These are phyloP conservation scores for Pelochelys cantorii DNA, from an alignment of 2,797 vertebrate genomes.

Conservation along the genomic window DNA sequence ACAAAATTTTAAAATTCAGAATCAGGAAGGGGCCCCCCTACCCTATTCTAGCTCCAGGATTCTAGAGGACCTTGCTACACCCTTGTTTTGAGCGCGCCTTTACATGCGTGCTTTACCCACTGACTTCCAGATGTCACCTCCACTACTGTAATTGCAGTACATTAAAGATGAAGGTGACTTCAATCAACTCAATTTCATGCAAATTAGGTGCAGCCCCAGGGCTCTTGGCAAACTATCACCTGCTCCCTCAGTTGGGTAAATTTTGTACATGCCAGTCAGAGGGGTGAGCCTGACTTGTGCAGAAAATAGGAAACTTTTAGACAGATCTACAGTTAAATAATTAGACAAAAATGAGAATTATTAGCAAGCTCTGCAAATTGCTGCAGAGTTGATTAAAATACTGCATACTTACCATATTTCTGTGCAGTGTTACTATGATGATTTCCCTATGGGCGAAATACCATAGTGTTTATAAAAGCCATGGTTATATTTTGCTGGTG, in stretches of 20 bases:
- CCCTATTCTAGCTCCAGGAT: no score
- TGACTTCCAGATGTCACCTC: background rate
- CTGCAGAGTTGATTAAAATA: slow-evolving; percentile 26
- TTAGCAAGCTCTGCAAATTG: background rate
- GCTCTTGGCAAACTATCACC: background rate
- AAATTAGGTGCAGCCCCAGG: background rate
- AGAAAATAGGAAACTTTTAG: background rate
- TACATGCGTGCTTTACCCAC: background rate
- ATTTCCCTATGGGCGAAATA: slow-evolving; percentile 9
- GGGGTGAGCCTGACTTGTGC: background rate
- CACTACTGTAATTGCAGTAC: background rate
- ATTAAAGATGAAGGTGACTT: background rate
- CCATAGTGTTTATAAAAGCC: background rate
- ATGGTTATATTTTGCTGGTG: background rate
- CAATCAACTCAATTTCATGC: background rate
- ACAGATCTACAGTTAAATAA: background rate
- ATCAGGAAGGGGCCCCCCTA: background rate
- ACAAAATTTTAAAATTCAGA: background rate
- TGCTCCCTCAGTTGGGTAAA: background rate
- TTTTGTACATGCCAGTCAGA: background rate
- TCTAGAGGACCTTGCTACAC: no score
- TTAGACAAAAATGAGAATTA: background rate
- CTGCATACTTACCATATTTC: background rate
- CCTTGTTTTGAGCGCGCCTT: background rate
- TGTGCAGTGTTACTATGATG: slow-evolving; percentile 47